Evolutionary conservation across 2,797 vertebrate species (phyloP).

Genomic region (Xiphophorus birchmanni): DNA sequence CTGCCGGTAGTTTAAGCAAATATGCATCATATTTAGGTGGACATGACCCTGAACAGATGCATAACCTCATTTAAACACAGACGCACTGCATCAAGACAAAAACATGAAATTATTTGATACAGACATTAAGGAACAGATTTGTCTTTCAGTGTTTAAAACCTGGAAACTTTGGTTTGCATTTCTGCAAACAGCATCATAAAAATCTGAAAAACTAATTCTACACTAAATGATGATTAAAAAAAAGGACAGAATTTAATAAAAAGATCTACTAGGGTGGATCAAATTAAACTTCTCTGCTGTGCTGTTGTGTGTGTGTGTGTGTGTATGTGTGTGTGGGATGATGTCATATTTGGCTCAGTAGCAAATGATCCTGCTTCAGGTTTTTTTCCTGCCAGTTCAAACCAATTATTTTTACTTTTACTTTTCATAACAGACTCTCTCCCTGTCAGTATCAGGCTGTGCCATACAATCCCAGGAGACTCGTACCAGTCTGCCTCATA

Average conservation of each 20-base stretch:
- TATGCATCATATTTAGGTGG: neutral
- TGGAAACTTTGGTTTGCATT: neutral
- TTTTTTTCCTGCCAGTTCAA: neutral
- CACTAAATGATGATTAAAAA: neutral
- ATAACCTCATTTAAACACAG: neutral
- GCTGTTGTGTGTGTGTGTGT: neutral
- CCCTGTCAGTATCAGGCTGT: neutral
- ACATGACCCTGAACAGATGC: neutral
- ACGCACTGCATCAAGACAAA: neutral
- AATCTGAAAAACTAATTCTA: no score
- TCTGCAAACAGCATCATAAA: neutral
- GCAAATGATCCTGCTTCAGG: neutral
- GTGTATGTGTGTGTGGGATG: neutral
- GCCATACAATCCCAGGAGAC: constrained; percentile 4
- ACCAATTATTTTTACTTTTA: neutral
- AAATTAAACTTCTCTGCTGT: neutral
- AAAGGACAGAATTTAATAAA: neutral
- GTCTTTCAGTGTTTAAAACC: neutral
- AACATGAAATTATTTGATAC: neutral
- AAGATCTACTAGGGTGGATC: neutral
- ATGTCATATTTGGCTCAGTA: neutral
- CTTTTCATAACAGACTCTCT: neutral
- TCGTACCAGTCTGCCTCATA: constrained; percentile 5
- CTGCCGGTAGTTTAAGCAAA: neutral
- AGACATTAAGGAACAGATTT: neutral